Conservation (phyloP, 1,140 invertebrate genomes). For the Reticulitermes speratus region DNA sequence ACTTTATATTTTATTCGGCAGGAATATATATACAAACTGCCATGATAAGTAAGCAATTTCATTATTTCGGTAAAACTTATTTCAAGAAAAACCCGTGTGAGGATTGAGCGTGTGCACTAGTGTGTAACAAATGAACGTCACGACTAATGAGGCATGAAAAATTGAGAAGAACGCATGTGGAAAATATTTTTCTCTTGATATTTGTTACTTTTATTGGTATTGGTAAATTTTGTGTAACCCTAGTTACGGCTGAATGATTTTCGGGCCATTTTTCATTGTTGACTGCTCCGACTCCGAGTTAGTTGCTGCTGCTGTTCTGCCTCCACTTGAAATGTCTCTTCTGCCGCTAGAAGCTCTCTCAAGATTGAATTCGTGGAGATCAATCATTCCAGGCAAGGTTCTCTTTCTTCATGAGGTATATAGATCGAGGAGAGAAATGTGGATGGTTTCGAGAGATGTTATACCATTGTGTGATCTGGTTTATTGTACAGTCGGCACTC, state of each 20-base stretch:
- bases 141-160: too few relatives aligned
- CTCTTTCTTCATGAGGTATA: not conserved
- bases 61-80: too few relatives aligned
- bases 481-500: too few relatives aligned
- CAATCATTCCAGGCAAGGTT: not conserved
- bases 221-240: not conserved
- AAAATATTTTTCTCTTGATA: too few relatives aligned
- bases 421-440: not conserved
- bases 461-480: not conserved
- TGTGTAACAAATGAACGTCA: too few relatives aligned
- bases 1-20: too few relatives aligned
- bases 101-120: too few relatives aligned
- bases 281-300: not conserved
- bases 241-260: not conserved
- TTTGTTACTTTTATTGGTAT: not conserved
- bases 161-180: too few relatives aligned
- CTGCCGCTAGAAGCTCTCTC: not conserved
- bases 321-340: not conserved
- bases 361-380: not conserved
- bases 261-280: not conserved
- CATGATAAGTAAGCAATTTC: too few relatives aligned
- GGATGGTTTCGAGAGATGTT: not conserved
- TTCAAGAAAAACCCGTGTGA: too few relatives aligned
- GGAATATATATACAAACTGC: too few relatives aligned
- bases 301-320: not conserved